Conservation (phyloP, 2,888 invertebrate genomes). For the Pegoplata infirma region DNA sequence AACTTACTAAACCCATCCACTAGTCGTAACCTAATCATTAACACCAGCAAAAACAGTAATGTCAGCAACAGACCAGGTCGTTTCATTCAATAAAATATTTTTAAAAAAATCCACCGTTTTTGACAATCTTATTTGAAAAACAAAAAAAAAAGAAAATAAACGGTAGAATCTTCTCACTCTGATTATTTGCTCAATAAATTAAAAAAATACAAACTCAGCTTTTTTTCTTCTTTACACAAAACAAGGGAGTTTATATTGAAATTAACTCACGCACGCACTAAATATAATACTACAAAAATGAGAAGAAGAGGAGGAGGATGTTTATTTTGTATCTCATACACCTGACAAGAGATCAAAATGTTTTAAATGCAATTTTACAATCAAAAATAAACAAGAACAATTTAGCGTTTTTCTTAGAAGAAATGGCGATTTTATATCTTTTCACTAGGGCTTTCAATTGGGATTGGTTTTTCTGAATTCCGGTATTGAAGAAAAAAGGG, state of each 20-base stretch:
- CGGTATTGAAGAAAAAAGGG: no score
- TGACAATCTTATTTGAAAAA: not conserved
- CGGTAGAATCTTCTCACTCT: constrained; percentile 21
- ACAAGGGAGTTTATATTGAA: constrained; percentile 8
- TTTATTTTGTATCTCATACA: constrained; percentile 16
- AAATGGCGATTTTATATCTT: no score
- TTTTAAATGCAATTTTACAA: not conserved
- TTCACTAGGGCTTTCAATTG: no score
- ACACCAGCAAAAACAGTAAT: not conserved
- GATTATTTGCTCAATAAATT: constrained; percentile 10
- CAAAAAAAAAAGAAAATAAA: not conserved
- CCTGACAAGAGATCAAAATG: constrained; percentile 30
- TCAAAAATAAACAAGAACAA: not conserved
- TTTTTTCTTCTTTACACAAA: not conserved
- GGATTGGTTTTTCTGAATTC: no score
- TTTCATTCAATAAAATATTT: not conserved
- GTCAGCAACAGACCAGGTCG: not conserved
- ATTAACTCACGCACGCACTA: constrained; percentile 15
- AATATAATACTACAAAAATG: not conserved
- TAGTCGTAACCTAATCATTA: not conserved
- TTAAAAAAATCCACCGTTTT: not conserved
- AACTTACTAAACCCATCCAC: not conserved
- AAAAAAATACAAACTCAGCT: constrained; percentile 5
- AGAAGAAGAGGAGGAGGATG: constrained; percentile 2
- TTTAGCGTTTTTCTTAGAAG: no score